A percentile compares a stretch with the other conserved stretches of the same genome.
These are phyloP conservation scores for Melikaiella ostensackeni DNA, from an alignment of 2,888 invertebrate species.

Conservation along the genomic window DNA sequence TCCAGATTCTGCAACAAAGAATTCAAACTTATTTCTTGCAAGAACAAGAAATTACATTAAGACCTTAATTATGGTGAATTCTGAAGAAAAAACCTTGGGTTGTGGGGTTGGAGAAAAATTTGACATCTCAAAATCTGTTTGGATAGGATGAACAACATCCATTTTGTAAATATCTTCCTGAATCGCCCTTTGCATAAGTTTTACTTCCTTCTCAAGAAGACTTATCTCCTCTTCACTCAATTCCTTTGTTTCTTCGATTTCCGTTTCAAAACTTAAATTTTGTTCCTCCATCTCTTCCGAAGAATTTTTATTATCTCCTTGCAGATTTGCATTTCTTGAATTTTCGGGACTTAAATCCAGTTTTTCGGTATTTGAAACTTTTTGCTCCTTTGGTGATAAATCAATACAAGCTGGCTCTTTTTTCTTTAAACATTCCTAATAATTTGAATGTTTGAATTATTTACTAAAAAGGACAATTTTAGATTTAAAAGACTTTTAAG, in stretches of 20 bases:
- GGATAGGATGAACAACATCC: slow-evolving; percentile 56
- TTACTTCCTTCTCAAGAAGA: slow-evolving; percentile 48
- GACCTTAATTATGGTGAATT: neutral
- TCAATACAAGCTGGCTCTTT: neutral
- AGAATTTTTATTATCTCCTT: neutral
- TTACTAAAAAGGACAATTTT: neutral
- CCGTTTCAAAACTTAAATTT: neutral
- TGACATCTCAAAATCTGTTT: neutral
- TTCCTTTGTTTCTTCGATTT: neutral
- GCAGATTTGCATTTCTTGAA: neutral
- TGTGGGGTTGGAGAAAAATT: neutral
- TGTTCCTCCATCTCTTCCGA: neutral
- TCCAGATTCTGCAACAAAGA: neutral
- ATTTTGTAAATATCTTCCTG: slow-evolving; percentile 64
- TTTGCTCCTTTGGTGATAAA: neutral
- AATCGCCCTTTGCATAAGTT: slow-evolving; percentile 57
- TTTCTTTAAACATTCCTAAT: neutral
- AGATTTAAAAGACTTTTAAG: neutral
- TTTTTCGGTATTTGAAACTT: neutral
- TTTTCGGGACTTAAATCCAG: neutral
- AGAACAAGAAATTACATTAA: neutral
- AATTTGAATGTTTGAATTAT: neutral
- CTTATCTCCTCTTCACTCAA: slow-evolving; percentile 14
- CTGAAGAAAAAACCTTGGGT: neutral
- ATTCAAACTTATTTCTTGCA: neutral